A percentile compares a stretch with the other conserved stretches of the same genome.
Conservation (phyloP, 1,140 invertebrate species). For the Lucilia sericata region DNA sequence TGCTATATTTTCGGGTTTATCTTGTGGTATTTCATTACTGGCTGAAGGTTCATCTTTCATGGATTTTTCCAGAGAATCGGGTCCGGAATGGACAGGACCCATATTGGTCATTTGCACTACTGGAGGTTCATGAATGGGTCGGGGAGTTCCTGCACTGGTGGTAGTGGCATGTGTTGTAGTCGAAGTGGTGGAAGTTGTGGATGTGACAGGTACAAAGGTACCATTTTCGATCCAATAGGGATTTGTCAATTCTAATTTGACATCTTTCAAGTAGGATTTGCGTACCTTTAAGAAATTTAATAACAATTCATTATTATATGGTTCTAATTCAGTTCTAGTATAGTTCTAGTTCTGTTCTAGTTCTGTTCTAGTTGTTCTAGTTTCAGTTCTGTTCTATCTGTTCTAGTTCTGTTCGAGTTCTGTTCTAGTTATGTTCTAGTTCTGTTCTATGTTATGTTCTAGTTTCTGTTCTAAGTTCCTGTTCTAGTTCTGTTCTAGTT, state of each 20-base stretch:
- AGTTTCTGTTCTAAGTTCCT: no score
- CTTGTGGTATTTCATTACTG: constrained; percentile 57
- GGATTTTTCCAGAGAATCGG: constrained; percentile 61
- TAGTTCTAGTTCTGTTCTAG: no score
- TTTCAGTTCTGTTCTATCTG: no score
- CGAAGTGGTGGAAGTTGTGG: constrained; percentile 78
- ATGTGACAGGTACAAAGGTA: constrained; percentile 79
- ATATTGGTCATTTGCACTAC: constrained; percentile 60
- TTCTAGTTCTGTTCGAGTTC: no score
- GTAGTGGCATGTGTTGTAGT: constrained; percentile 73
- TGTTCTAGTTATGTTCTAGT: no score
- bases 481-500: no score
- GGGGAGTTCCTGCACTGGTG: constrained; percentile 66
- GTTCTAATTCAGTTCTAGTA: no score
- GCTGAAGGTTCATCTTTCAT: constrained; percentile 56
- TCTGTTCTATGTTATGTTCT: no score
- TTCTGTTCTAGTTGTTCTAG: no score
- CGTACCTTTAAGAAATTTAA: constrained; percentile 54
- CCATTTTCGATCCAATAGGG: constrained; percentile 81
- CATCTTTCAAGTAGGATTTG: constrained; percentile 76
- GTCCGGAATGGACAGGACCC: constrained; percentile 58
- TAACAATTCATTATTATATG: no score
- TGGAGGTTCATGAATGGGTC: constrained; percentile 66
- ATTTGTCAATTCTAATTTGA: constrained; percentile 76
- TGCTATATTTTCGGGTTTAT: constrained; percentile 63